Percentiles rank a stretch among this genome's conserved stretches.
Evolutionary conservation across 2,797 vertebrate genomes (phyloP).

Genomic region (Sitta carolinensis): DNA sequence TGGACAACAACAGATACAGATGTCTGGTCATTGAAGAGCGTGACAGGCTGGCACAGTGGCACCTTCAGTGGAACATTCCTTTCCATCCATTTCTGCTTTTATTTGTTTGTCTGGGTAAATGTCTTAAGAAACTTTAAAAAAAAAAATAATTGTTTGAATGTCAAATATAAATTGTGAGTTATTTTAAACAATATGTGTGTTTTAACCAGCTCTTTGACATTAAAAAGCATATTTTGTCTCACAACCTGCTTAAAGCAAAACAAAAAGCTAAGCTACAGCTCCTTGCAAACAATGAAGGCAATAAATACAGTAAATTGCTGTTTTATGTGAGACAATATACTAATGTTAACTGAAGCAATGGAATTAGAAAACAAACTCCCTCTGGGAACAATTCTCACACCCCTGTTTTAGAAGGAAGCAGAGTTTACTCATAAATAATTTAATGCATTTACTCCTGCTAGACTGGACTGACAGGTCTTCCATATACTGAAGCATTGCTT

Average conservation of each 20-base stretch:
- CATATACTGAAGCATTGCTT: slow-evolving; percentile 32
- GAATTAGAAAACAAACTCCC: slow-evolving; percentile 70
- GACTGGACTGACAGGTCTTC: slow-evolving; percentile 67
- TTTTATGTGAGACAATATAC: slow-evolving; percentile 69
- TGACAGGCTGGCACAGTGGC: not conserved
- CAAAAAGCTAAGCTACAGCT: slow-evolving; percentile 54
- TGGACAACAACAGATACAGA: not conserved
- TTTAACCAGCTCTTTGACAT: slow-evolving; percentile 39
- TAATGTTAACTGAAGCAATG: slow-evolving; percentile 67
- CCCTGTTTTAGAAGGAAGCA: slow-evolving; percentile 64
- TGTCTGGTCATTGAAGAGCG: fast-evolving
- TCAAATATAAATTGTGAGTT: slow-evolving; percentile 29
- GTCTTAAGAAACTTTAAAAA: not conserved
- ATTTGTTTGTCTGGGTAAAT: not conserved
- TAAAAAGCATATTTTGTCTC: slow-evolving; percentile 51
- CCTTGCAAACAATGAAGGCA: slow-evolving; percentile 61
- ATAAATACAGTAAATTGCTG: slow-evolving; percentile 71
- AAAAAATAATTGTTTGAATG: not conserved
- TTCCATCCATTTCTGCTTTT: not conserved
- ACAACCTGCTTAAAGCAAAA: slow-evolving; percentile 60
- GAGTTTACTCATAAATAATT: slow-evolving; percentile 66
- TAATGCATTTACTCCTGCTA: slow-evolving; percentile 58
- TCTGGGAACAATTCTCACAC: slow-evolving; percentile 71
- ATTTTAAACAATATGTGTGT: slow-evolving; percentile 18
- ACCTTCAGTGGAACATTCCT: not conserved